Percentiles rank a stretch among this genome's conserved stretches.
These are phyloP conservation scores for Poeciliopsis turneri DNA, from an alignment of 2,797 vertebrate genomes.

Conservation along the genomic window DNA sequence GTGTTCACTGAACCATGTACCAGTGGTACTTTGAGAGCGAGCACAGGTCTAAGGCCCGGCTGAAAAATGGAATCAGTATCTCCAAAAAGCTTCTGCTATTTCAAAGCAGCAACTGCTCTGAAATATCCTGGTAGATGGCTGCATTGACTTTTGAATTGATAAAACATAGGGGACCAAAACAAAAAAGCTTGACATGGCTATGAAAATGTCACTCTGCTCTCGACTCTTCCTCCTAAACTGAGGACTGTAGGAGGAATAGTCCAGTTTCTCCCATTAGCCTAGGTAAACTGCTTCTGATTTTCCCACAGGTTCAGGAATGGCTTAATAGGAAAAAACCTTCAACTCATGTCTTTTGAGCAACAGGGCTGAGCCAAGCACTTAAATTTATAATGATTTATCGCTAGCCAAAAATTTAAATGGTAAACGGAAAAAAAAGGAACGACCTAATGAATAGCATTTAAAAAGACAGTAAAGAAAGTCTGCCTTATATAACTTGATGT, in stretches of 20 bases:
- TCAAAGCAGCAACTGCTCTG: background rate
- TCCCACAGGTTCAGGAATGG: background rate
- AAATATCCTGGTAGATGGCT: background rate
- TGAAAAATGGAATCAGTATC: background rate
- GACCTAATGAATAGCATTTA: slow-evolving; percentile 1
- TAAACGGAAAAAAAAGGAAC: background rate
- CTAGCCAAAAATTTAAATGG: background rate
- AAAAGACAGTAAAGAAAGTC: background rate
- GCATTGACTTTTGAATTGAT: background rate
- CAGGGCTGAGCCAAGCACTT: background rate
- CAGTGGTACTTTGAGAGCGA: background rate
- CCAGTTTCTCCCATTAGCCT: background rate
- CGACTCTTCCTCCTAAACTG: background rate
- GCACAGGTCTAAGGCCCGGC: background rate
- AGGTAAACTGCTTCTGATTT: background rate
- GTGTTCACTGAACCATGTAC: background rate
- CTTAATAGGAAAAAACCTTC: background rate
- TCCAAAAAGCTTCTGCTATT: background rate
- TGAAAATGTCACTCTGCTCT: background rate
- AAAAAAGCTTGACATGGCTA: background rate
- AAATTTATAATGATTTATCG: background rate
- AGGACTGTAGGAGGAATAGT: background rate
- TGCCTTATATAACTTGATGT: slow-evolving; percentile 1
- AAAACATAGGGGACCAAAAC: background rate
- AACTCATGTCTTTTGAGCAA: slow-evolving; percentile 3